These are phyloP conservation scores for Neolamprologus kungweensis DNA, from an alignment of 2,113 vertebrate genomes.

Conservation along the genomic window DNA sequence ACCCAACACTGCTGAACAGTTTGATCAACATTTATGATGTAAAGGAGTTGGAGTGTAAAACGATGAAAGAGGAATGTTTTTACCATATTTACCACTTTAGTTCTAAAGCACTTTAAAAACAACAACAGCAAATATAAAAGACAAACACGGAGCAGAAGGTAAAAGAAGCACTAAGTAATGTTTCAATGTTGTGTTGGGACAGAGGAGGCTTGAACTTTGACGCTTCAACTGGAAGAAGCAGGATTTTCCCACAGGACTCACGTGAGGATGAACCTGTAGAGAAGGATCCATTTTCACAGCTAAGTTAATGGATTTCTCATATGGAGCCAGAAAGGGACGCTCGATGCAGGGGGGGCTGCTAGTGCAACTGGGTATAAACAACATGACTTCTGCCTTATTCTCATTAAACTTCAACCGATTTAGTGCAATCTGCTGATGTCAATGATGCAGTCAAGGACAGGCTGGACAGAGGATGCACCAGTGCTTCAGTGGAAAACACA, in stretches of 20 bases:
- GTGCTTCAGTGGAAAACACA: background rate
- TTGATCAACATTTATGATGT: background rate
- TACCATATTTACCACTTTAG: background rate
- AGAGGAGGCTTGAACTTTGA: background rate
- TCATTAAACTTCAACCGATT: background rate
- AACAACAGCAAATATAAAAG: background rate
- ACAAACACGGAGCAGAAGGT: background rate
- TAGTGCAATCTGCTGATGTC: background rate
- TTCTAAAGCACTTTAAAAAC: background rate
- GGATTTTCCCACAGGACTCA: background rate
- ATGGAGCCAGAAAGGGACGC: background rate
- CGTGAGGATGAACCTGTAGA: background rate
- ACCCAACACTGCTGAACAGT: background rate
- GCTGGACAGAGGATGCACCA: background rate
- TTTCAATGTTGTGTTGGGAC: background rate
- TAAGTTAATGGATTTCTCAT: background rate
- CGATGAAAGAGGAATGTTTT: background rate
- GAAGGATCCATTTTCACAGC: background rate
- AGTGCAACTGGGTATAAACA: background rate
- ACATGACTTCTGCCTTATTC: background rate
- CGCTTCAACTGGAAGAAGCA: background rate
- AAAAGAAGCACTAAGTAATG: background rate
- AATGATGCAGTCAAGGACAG: background rate
- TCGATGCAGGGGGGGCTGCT: background rate
- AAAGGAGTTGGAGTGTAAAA: background rate